Base-by-base conservation (phyloP, 35 echinoderm and acorn worm species). In the Eucidaris tribuloides region DNA sequence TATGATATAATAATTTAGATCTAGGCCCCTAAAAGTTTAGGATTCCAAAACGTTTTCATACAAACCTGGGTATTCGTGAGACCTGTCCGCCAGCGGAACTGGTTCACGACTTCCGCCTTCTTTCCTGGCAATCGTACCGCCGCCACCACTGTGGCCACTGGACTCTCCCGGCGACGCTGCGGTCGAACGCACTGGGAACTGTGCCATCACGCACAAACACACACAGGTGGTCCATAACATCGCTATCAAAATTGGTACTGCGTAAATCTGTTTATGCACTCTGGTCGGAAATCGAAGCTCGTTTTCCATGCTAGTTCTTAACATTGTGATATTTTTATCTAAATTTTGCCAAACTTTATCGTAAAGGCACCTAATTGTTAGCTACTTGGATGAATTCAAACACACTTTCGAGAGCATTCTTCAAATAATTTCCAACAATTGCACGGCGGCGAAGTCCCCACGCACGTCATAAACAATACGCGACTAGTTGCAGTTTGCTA, bases 211-310 rank as follows among this genome's bases (percentile, higher is more conserved):
- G 36, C 68, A 74, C 44, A 74, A 74, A 74, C 68, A 74, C 28
- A 74, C 68, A 74, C 68, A 74, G 68, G 68, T 74, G 68, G 68
- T 74, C 68, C 68, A 74, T 20, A 74, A n/a, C 22, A 74, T 42
- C 41, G 37, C 44, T 14, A 74, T 44, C 28, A 74, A 41, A 14
- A 74, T 40, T 25, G 68, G 68, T 25, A 74, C 37, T 38, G 68
- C 41, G 37, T 74, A 74, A 36, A 74, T 74, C 24, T 44, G 28
- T n/a, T 40, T 6, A 40, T 74, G 44, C 29, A 40, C 68, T 44
- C 68, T 31, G 37, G 24, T 44, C 34, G 68, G 44, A 33, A 74
- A 40, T 36, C 68, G 38, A 33, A 2, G 41, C n/a, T 44, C 44
- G 30, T 22, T 27, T 7, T 64, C 7, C 5, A 64, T 34, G 29